Percentiles rank a stretch among this genome's conserved stretches.
phyloP scores from a whole-genome alignment of 2,797 vertebrate species.

The Peromyscus eremicus region DNA sequence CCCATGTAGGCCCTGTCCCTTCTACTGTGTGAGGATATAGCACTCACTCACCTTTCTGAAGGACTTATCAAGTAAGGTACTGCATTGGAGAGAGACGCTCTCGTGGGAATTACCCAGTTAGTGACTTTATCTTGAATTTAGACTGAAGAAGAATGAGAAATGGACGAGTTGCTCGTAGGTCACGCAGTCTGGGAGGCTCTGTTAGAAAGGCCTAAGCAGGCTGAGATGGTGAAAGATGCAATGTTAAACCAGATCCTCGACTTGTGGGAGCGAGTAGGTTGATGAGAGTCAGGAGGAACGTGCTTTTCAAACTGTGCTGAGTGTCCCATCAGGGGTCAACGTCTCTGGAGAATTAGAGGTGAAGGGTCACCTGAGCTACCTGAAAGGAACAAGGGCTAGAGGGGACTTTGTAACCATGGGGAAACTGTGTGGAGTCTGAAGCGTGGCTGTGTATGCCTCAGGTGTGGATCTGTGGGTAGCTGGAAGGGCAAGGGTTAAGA shows the following conservation, averaged over 20 bases:
- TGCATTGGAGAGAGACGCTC: not conserved
- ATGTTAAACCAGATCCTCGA: not conserved
- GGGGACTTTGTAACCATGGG: not conserved
- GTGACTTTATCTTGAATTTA: not conserved
- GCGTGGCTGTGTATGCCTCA: not conserved
- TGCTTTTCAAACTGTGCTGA: not conserved
- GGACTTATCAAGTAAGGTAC: too few relatives aligned
- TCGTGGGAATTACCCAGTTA: not conserved
- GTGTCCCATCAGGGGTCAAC: rapidly evolving
- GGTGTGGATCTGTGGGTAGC: not conserved
- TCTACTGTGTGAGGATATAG: not conserved
- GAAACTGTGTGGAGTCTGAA: not conserved
- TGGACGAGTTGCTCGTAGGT: not conserved
- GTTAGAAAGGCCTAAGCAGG: not conserved
- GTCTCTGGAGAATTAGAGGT: not conserved
- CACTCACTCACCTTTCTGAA: too few relatives aligned
- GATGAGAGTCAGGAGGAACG: not conserved
- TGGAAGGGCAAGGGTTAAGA: not conserved
- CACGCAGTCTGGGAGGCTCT: not conserved
- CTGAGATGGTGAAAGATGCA: not conserved
- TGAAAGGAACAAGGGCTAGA: not conserved
- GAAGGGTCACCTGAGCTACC: not conserved
- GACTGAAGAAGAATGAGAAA: not conserved
- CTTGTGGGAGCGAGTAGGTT: not conserved
- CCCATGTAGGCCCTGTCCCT: not conserved